Evolutionary conservation across 2,113 vertebrate genomes (phyloP), one percentile per base, ranked within the genome.

Genomic region (Mormoops blainvillei): DNA sequence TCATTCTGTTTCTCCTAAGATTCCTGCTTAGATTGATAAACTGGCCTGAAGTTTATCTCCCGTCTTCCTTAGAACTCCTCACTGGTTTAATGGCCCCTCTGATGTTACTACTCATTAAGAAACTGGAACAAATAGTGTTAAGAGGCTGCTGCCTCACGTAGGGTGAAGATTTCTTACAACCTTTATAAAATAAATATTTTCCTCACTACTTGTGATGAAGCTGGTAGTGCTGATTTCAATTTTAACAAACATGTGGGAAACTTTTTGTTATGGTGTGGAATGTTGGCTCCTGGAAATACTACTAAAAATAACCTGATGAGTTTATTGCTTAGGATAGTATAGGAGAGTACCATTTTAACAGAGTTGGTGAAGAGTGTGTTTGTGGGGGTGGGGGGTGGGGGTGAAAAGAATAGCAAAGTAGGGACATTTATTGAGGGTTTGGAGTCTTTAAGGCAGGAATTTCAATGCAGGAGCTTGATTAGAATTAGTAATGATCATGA

Each of bases 21-120:
- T 43, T 89, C 28, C 78, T 80, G 18, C 7, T 94, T 89, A 84
- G 58, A 36, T 94, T 80, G 82, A 70, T 94, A 90, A 90, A 67
- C 67, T 11, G 52, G 20, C 82, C 22, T 95, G 48, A 83, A 56
- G 77, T 71, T n/a, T 93, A 38, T 61, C 43, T 77, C 19, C 50
- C 7, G 5, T 38, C 36, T 61, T 93, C 15, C 38, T 94, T 88
- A 76, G 38, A 84, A 71, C n/a, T 71, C 36, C 31, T 96, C 26
- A 61, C 15, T 87, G 50, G 63, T 95, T 92, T 77, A 43, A 63
- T 77, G 84, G n/a, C 4, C 52, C 15, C 56, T 80, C 52, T 93
- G 41, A 92, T 83, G 54, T 19, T 84, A 43, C 15, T 74, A 80
- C 3, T 84, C 73, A n/a, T 41, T 63, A 80, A 92, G 80, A 89